Conservation (phyloP, 2,888 invertebrate genomes). For the Eucriotettix oculatus region DNA sequence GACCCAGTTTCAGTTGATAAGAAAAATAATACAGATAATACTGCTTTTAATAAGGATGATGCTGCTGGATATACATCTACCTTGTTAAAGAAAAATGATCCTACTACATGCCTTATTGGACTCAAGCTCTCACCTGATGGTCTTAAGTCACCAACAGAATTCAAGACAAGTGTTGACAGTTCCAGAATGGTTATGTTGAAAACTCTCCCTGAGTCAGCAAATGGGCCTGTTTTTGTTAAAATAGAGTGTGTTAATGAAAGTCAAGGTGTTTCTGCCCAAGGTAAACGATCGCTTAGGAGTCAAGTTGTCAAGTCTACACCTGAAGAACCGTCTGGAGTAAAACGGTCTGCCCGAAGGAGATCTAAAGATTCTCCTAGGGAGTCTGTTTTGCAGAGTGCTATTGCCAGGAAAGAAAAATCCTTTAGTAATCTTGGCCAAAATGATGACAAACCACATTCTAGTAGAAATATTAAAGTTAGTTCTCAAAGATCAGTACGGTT, state of each 20-base stretch:
- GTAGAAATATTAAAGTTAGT: conserved; percentile 4
- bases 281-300: conserved; percentile 12
- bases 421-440: conserved; percentile 26
- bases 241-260: not conserved
- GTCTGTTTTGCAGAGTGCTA: conserved; percentile 50
- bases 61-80: not conserved
- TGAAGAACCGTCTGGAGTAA: conserved; percentile 25
- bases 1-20: too few relatives aligned
- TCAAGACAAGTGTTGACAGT: too few relatives aligned
- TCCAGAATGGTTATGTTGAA: not conserved
- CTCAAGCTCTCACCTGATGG: too few relatives aligned
- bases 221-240: not conserved
- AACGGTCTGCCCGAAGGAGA: conserved; percentile 44
- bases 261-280: not conserved
- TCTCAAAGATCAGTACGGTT: conserved; percentile 4
- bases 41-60: not conserved
- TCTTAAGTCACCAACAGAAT: too few relatives aligned
- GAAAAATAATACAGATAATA: not conserved
- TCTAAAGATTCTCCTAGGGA: conserved; percentile 40
- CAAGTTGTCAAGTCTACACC: conserved; percentile 5
- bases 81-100: not conserved
- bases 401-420: conserved; percentile 54
- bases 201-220: not conserved
- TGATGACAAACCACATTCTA: conserved; percentile 7
- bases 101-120: too few relatives aligned